Conservation (phyloP, 2,113 vertebrate genomes). For the Ginglymostoma cirratum region DNA sequence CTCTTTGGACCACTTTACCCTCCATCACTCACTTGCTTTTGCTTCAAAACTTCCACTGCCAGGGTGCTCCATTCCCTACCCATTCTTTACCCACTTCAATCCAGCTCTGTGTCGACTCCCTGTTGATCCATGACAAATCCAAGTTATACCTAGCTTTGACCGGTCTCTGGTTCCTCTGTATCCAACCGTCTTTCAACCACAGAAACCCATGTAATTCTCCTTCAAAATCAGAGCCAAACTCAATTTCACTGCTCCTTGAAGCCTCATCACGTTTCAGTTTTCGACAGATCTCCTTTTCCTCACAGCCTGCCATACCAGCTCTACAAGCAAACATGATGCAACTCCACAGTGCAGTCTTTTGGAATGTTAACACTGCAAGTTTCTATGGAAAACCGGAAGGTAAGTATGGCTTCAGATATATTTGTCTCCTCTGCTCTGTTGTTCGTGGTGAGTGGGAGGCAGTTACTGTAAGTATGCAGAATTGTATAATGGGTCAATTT, state of each 20-base stretch:
- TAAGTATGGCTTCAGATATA: neutral
- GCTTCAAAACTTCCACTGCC: too few relatives aligned
- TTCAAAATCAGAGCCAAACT: neutral
- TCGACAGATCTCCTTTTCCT: neutral
- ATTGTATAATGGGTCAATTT: neutral
- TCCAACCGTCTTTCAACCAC: neutral
- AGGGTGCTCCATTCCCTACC: too few relatives aligned
- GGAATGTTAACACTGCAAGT: neutral
- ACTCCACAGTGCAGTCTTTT: neutral
- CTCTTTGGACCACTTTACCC: too few relatives aligned
- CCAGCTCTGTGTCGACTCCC: neutral
- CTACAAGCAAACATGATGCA: neutral
- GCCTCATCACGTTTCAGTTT: neutral
- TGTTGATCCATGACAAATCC: neutral
- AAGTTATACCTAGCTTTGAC: neutral
- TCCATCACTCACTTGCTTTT: too few relatives aligned
- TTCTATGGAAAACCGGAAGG: neutral
- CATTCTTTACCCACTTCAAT: neutral
- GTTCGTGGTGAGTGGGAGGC: neutral
- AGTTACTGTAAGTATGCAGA: neutral
- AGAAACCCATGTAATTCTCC: neutral
- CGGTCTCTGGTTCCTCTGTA: neutral
- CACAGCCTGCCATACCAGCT: neutral
- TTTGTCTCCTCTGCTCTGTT: neutral
- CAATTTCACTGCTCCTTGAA: neutral